A percentile compares a stretch with the other conserved stretches of the same genome.
These are phyloP conservation scores for Amorpha juglandis DNA, from an alignment of 2,888 invertebrate species.

Conservation along the genomic window DNA sequence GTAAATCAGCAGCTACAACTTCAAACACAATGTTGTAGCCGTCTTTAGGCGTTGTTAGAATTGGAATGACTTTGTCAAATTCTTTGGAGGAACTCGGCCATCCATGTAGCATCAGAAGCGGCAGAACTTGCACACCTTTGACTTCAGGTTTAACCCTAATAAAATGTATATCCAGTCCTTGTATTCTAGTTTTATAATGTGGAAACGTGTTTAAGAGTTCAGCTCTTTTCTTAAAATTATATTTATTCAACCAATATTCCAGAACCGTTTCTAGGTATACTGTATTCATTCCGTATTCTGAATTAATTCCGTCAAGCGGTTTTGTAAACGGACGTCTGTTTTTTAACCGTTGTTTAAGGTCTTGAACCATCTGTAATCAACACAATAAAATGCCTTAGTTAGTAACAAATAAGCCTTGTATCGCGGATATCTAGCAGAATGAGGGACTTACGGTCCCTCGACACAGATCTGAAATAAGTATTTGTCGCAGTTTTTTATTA, in stretches of 20 bases:
- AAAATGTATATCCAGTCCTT: slow-evolving; percentile 90
- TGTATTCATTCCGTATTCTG: slow-evolving; percentile 93
- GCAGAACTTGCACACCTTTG: slow-evolving; percentile 68
- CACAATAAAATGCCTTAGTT: background rate
- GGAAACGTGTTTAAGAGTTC: slow-evolving; percentile 87
- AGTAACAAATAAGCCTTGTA: too few relatives aligned
- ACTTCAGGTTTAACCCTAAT: slow-evolving; percentile 86
- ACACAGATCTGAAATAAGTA: too few relatives aligned
- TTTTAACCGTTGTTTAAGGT: slow-evolving; percentile 84
- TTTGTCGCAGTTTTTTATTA: too few relatives aligned
- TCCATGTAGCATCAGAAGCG: slow-evolving; percentile 91
- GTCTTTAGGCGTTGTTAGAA: slow-evolving; percentile 82
- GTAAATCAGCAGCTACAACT: slow-evolving; percentile 87
- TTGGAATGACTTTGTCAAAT: slow-evolving; percentile 89
- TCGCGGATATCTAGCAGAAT: too few relatives aligned
- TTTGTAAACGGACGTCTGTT: slow-evolving; percentile 77
- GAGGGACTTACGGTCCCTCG: too few relatives aligned
- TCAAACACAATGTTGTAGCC: slow-evolving; percentile 87
- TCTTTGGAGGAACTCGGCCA: slow-evolving; percentile 95
- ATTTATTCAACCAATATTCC: slow-evolving; percentile 90
- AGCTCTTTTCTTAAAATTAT: slow-evolving; percentile 87
- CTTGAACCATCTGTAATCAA: slow-evolving; percentile 76
- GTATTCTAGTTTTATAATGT: slow-evolving; percentile 91
- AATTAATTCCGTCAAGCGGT: slow-evolving; percentile 88
- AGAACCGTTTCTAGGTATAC: slow-evolving; percentile 87